Evolutionary conservation across 2,888 invertebrate species (phyloP).

Genomic region (Trisateles emortualis): DNA sequence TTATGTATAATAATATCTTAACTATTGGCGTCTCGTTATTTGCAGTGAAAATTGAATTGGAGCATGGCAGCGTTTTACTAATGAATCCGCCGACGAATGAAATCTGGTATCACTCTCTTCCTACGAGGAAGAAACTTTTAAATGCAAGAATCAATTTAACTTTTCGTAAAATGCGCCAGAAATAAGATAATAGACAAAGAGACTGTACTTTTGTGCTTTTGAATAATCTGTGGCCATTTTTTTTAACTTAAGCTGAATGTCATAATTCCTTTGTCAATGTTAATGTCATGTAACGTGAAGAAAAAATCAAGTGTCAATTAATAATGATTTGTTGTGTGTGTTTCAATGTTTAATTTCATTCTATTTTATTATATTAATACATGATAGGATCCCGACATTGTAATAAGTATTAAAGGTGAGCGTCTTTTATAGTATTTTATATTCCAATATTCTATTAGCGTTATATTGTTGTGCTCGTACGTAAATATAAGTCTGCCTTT

Average conservation of each 20-base stretch:
- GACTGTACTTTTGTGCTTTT: too few species aligned
- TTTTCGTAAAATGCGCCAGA: constrained; percentile 83
- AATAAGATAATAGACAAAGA: not conserved
- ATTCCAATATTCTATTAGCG: not conserved
- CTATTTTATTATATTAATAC: constrained; percentile 19
- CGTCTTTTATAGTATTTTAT: constrained; percentile 10
- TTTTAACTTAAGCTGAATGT: constrained; percentile 16
- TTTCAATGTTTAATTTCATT: constrained; percentile 20
- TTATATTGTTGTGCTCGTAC: not conserved
- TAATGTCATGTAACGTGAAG: constrained; percentile 31
- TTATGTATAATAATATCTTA: too few species aligned
- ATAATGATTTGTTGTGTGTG: constrained; percentile 46
- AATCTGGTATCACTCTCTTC: constrained; percentile 90
- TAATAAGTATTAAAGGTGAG: constrained; percentile 42
- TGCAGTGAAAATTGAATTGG: constrained; percentile 87
- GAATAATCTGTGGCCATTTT: not conserved
- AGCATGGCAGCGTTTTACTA: constrained; percentile 89
- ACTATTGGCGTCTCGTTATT: constrained; percentile 35
- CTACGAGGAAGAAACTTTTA: constrained; percentile 83
- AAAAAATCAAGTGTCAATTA: constrained; percentile 37
- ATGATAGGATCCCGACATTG: constrained; percentile 6
- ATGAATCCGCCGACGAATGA: constrained; percentile 91
- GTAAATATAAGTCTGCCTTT: constrained; percentile 26
- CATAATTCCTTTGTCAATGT: constrained; percentile 33
- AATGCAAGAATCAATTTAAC: constrained; percentile 89